phyloP scores from a whole-genome alignment of 2,113 vertebrate genomes.

The Phalacrocorax aristotelis region DNA sequence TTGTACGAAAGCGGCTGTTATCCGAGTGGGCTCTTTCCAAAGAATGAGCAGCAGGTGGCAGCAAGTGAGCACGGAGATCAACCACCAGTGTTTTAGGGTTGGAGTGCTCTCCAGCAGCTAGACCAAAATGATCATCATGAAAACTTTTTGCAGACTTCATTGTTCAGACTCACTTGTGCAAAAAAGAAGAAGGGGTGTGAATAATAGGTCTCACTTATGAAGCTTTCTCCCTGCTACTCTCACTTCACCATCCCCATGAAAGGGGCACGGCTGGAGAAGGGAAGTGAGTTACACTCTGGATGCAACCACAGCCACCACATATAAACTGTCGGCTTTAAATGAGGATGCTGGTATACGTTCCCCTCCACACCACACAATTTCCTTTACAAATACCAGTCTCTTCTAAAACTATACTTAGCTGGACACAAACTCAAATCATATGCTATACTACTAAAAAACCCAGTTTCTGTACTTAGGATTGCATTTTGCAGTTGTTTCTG shows the following conservation, averaged over 20 bases:
- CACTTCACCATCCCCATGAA: not conserved
- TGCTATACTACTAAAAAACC: not conserved
- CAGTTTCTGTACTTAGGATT: not conserved
- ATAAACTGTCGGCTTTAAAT: not conserved
- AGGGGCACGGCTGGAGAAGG: not conserved
- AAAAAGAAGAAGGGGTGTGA: not conserved
- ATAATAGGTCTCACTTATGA: not conserved
- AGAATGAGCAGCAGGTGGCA: slow-evolving; percentile 23
- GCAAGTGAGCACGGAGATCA: not conserved
- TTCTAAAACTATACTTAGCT: not conserved
- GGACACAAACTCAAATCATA: not conserved
- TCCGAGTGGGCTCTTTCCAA: not conserved
- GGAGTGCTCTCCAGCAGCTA: not conserved
- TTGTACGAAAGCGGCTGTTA: not conserved
- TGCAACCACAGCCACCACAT: not conserved
- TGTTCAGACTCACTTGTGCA: not conserved
- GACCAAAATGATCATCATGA: not conserved
- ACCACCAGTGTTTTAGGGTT: not conserved
- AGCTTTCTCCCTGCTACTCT: not conserved
- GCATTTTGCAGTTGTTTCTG: not conserved
- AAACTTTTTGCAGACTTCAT: not conserved
- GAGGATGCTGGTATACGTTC: not conserved
- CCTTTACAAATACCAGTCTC: not conserved
- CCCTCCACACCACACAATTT: not conserved
- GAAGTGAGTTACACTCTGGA: not conserved